These are phyloP conservation scores for Ceratothoa steindachneri DNA, from an alignment of 2,888 invertebrate genomes.

Conservation along the genomic window DNA sequence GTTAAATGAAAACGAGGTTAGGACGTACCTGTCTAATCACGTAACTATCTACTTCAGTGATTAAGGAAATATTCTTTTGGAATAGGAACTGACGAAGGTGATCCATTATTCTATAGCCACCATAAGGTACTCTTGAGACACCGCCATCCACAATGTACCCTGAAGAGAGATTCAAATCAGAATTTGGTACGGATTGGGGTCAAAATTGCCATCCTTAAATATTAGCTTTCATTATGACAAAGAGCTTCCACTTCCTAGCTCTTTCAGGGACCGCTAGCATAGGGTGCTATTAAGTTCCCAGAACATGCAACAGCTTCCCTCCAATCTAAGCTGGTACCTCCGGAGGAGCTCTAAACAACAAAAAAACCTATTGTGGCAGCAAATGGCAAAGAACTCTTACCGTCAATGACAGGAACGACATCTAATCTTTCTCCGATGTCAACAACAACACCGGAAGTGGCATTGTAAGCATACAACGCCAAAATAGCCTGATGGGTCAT, in stretches of 20 bases:
- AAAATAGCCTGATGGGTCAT: slow-evolving; percentile 59
- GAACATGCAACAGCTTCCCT: too few relatives aligned
- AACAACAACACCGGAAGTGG: slow-evolving; percentile 60
- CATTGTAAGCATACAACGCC: slow-evolving; percentile 60
- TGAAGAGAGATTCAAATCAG: slow-evolving; percentile 45
- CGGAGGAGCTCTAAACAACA: too few relatives aligned
- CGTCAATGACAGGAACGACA: slow-evolving; percentile 59
- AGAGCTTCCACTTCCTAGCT: too few relatives aligned
- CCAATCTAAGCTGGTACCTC: too few relatives aligned
- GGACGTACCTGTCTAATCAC: slow-evolving; percentile 55
- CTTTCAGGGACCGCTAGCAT: too few relatives aligned
- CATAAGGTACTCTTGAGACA: slow-evolving; percentile 58
- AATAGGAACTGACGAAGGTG: slow-evolving; percentile 54
- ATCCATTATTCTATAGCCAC: slow-evolving; percentile 57
- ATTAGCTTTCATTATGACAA: too few relatives aligned
- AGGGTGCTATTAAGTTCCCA: too few relatives aligned
- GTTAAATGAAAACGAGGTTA: too few relatives aligned
- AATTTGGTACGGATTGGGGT: too few relatives aligned
- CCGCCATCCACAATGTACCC: slow-evolving; percentile 57
- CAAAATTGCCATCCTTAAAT: too few relatives aligned
- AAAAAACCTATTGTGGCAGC: too few relatives aligned
- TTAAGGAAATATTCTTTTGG: slow-evolving; percentile 51
- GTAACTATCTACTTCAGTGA: slow-evolving; percentile 54
- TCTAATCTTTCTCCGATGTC: slow-evolving; percentile 61
- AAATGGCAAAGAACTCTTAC: too few relatives aligned